Evolutionary conservation across 2,888 invertebrate species (phyloP).

Genomic region (Papilio elwesi): DNA sequence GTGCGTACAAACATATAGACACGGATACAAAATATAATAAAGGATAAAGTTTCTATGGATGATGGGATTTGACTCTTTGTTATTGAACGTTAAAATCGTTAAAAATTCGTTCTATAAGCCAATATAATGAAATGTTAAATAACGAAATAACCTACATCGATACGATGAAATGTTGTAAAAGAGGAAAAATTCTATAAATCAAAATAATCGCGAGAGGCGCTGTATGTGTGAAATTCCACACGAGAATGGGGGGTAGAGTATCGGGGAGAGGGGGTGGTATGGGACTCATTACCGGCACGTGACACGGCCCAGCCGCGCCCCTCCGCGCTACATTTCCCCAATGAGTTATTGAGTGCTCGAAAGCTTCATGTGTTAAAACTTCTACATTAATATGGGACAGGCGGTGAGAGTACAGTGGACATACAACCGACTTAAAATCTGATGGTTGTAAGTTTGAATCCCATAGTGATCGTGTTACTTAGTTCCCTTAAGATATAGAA

Average conservation of each 20-base stretch:
- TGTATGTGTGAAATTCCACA: slow-evolving; percentile 81
- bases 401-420: neutral
- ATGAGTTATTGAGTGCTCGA: slow-evolving; percentile 82
- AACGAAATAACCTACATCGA: slow-evolving; percentile 1
- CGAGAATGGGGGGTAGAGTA: slow-evolving; percentile 53
- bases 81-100: too few relatives aligned
- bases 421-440: neutral
- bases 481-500: too few relatives aligned
- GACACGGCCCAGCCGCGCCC: slow-evolving; percentile 73
- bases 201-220: slow-evolving; percentile 72
- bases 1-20: too few relatives aligned
- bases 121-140: neutral
- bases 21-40: too few relatives aligned
- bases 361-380: slow-evolving; percentile 73
- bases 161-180: slow-evolving; percentile 48
- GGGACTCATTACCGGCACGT: slow-evolving; percentile 83
- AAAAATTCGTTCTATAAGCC: too few relatives aligned
- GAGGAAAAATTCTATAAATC: slow-evolving; percentile 66
- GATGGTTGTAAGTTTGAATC: neutral
- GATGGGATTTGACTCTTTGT: too few relatives aligned
- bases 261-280: slow-evolving; percentile 56
- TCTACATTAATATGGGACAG: slow-evolving; percentile 49
- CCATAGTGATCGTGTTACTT: neutral
- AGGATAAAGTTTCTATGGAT: too few relatives aligned
- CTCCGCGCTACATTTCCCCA: slow-evolving; percentile 71